Base-by-base conservation (phyloP, 2,888 invertebrate species). In the Sesamia inferens region DNA sequence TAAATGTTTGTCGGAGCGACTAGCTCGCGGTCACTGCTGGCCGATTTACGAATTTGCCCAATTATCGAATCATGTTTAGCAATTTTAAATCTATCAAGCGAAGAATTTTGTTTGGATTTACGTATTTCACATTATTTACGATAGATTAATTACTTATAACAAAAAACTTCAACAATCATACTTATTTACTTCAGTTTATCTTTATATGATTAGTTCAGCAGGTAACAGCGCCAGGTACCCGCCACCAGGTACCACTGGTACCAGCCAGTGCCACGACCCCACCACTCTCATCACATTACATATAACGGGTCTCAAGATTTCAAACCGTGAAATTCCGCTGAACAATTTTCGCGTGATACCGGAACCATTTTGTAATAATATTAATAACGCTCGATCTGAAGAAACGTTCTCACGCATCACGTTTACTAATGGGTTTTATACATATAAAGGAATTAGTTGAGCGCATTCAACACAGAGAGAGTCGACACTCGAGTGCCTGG, bases 391-490 rank as follows among this genome's bases (percentile, higher is more conserved):
- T 57, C 48, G 67, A 48, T n/a, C 47, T 59, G 42, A 63, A 68
- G 69, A 72, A 82, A 78, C 65, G 72, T 84, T 81, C 76, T 82
- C 82, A 82, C 76, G 80, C 71, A 67, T 66, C 55, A 47, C 58
- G 59, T 73, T 74, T 70, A 69, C 68, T 72, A 39, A 70, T 62
- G 73, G 80, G 71, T 77, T 73, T 73, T 69, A 48, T 67, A 39
- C 39, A 39, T 39, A 58, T 54, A 69, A 65, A 78, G 59, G 71
- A 73, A 77, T 72, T 74, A 64, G 71, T 76, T 74, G 24, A n/a
- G 58, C 68, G 39, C 67, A 61, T 48, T 68, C 65, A 63, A 68
- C 65, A 62, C 78, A 62, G 59, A 69, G 16, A 73, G n/a, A 70
- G 44, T 54, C 51, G 51, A n/a, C n/a, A n/a, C 51, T 54, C 51